Evolutionary conservation across 2,888 invertebrate genomes (phyloP).

Genomic region (Macropis europaea): DNA sequence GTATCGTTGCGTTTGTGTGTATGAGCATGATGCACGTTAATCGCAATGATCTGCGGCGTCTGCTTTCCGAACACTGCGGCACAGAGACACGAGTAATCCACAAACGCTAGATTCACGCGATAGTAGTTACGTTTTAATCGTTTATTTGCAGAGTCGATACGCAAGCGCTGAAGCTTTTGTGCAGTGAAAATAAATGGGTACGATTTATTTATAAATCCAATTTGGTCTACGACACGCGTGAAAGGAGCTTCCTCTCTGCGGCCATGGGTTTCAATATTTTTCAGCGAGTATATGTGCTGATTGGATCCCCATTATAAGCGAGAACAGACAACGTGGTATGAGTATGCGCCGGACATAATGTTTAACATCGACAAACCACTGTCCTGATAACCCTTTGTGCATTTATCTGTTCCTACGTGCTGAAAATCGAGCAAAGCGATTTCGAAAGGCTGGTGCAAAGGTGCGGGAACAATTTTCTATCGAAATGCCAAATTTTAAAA

Average conservation of each 20-base stretch:
- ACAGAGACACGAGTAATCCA: constrained; percentile 27
- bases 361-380: constrained; percentile 27
- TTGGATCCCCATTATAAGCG: constrained; percentile 24
- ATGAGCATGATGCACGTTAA: constrained; percentile 29
- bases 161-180: constrained; percentile 48
- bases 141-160: constrained; percentile 54
- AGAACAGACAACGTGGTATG: constrained; percentile 21
- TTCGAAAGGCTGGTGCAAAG: not conserved
- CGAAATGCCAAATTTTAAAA: too few relatives aligned
- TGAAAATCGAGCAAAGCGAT: not conserved
- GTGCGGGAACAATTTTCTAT: too few relatives aligned
- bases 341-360: constrained; percentile 16
- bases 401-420: not conserved
- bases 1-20: constrained; percentile 5
- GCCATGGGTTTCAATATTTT: constrained; percentile 44
- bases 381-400: constrained; percentile 18
- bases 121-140: constrained; percentile 67
- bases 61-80: constrained; percentile 5
- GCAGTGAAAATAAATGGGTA: constrained; percentile 52
- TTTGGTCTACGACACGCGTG: constrained; percentile 52
- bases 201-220: constrained; percentile 69
- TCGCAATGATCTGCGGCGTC: constrained; percentile 33
- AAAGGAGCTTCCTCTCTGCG: constrained; percentile 22
- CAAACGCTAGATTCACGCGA: constrained; percentile 41
- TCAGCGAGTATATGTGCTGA: constrained; percentile 29